These are phyloP conservation scores for Macaca fascicularis DNA, from an alignment of 2,113 vertebrate species.

Conservation along the genomic window DNA sequence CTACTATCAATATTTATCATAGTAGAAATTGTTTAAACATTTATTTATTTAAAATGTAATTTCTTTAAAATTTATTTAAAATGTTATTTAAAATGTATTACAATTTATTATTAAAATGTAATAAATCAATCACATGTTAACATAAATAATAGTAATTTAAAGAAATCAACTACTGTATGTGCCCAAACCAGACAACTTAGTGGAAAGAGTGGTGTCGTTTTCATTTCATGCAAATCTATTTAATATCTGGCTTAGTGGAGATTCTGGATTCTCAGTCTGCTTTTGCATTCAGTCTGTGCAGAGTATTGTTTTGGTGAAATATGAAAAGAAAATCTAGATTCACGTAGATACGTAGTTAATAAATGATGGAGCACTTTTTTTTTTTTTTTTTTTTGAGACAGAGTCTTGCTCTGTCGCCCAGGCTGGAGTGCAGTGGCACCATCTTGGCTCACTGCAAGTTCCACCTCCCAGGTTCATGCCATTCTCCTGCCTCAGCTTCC, in stretches of 20 bases:
- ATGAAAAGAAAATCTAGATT: neutral
- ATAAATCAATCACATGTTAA: neutral
- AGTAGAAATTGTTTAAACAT: neutral
- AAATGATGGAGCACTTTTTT: neutral
- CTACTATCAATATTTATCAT: neutral
- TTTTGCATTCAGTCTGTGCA: neutral
- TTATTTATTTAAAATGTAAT: neutral
- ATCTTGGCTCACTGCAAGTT: too few species aligned
- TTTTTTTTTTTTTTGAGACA: too few species aligned
- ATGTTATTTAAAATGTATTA: too few species aligned
- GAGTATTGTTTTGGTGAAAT: neutral
- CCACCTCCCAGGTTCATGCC: too few species aligned
- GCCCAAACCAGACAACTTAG: neutral
- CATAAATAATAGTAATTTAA: neutral
- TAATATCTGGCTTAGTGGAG: neutral
- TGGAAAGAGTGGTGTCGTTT: neutral
- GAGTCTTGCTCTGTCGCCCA: rapidly evolving
- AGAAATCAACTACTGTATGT: neutral
- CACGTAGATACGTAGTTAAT: neutral
- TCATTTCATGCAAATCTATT: neutral
- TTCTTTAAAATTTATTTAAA: too few species aligned
- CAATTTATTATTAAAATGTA: neutral
- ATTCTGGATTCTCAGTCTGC: neutral
- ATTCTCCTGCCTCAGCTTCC: too few species aligned
- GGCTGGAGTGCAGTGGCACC: rapidly evolving